Conservation (phyloP, 2,888 invertebrate species). For the Tiliacea aurago region DNA sequence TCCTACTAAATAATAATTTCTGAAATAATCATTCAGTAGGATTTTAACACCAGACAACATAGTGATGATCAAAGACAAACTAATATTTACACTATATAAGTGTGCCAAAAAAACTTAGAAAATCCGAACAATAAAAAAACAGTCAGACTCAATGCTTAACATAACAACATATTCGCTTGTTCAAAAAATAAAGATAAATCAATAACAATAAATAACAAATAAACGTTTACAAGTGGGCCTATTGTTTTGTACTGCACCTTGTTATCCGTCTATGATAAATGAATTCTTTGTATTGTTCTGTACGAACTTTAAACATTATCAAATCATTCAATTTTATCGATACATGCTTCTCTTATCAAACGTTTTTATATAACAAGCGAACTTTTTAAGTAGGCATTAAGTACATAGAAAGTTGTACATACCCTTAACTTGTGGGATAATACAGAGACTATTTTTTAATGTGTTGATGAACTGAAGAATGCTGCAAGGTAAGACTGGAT, state of each 20-base stretch:
- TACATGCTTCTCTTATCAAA: conserved; percentile 52
- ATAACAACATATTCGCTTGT: conserved; percentile 58
- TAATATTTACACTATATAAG: background rate
- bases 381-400: background rate
- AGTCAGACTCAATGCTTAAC: conserved; percentile 8
- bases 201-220: conserved; percentile 68
- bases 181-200: conserved; percentile 65
- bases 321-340: conserved; percentile 66
- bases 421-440: too few relatives aligned
- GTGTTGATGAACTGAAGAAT: too few relatives aligned
- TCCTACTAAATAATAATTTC: too few relatives aligned
- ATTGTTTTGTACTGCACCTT: conserved; percentile 69
- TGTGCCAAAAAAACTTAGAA: background rate
- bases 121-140: background rate
- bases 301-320: conserved; percentile 62
- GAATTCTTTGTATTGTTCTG: conserved; percentile 65
- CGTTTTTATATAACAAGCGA: conserved; percentile 38
- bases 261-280: conserved; percentile 73
- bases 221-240: conserved; percentile 67
- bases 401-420: conserved; percentile 38
- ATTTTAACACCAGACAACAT: background rate
- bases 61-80: background rate
- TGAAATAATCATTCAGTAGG: too few relatives aligned
- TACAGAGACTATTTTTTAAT: too few relatives aligned
- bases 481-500: too few relatives aligned